phyloP scores from a whole-genome alignment of 2,113 vertebrate species.

The Phaethon lepturus region DNA sequence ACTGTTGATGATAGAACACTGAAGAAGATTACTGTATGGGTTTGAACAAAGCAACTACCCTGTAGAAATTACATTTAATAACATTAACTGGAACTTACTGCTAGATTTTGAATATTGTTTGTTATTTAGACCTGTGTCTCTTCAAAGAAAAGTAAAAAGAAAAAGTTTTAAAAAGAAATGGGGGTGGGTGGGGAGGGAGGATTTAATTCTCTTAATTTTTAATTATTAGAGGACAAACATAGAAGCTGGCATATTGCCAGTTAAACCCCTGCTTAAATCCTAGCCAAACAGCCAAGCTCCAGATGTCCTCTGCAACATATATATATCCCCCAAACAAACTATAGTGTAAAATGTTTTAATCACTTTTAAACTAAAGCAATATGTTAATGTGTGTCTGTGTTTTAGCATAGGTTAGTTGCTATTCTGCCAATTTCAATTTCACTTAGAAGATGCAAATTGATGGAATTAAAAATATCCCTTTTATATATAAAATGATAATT shows the following conservation, averaged over 20 bases:
- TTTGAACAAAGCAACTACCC: neutral
- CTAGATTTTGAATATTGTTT: neutral
- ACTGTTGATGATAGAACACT: neutral
- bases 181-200: fast-evolving
- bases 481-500: conserved; percentile 52
- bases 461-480: conserved; percentile 62
- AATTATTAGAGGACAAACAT: conserved; percentile 1
- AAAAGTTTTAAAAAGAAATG: neutral
- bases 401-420: conserved; percentile 52
- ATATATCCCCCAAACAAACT: neutral
- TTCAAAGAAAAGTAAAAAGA: neutral
- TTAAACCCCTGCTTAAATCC: neutral
- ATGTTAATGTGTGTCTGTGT: conserved; percentile 19
- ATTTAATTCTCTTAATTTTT: neutral
- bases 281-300: neutral
- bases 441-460: conserved; percentile 43
- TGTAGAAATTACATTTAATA: neutral
- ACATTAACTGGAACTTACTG: neutral
- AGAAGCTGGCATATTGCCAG: neutral
- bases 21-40: neutral
- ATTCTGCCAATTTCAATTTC: conserved; percentile 50
- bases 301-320: neutral
- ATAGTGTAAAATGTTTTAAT: conserved; percentile 25
- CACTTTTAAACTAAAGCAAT: conserved; percentile 23
- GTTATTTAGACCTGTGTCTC: neutral